Evolutionary conservation across 2,888 invertebrate species (phyloP).

Genomic region (Rhimphoctona megacephalus): DNA sequence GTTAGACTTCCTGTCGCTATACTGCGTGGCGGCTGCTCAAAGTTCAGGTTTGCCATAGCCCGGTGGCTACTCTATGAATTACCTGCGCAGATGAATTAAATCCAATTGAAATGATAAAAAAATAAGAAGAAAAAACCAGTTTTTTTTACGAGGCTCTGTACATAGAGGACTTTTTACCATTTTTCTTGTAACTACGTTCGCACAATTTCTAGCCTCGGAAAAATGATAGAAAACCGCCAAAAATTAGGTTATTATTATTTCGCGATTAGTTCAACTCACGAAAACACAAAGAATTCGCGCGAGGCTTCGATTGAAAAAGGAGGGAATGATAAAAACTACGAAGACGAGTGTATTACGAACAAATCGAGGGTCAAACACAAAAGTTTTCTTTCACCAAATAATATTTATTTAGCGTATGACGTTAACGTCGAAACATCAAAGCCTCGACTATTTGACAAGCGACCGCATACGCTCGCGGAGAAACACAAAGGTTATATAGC

Average conservation of each 20-base stretch:
- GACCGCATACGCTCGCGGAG: slow-evolving; percentile 30
- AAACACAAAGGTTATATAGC: slow-evolving; percentile 65
- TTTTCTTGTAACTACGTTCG: not conserved
- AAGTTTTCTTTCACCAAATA: slow-evolving; percentile 15
- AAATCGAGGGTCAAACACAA: not conserved
- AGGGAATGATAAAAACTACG: not conserved
- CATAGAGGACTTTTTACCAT: not conserved
- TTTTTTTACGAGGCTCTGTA: not conserved
- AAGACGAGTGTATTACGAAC: not conserved
- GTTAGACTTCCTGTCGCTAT: slow-evolving; percentile 92
- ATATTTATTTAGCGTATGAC: slow-evolving; percentile 25
- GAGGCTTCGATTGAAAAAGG: not conserved
- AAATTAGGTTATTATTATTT: not conserved
- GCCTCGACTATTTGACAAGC: slow-evolving; percentile 52
- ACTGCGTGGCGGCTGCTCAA: slow-evolving; percentile 95
- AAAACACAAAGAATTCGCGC: not conserved
- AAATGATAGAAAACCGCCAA: not conserved
- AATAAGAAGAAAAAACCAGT: not conserved
- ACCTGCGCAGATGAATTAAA: slow-evolving; percentile 68
- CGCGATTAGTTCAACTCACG: not conserved
- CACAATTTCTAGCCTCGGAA: slow-evolving; percentile 16
- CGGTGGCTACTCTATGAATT: slow-evolving; percentile 82
- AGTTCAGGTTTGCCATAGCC: slow-evolving; percentile 98
- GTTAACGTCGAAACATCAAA: slow-evolving; percentile 27
- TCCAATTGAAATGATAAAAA: not conserved